Evolutionary conservation across 2,113 vertebrate species (phyloP).

Genomic region (Ahaetulla prasina): DNA sequence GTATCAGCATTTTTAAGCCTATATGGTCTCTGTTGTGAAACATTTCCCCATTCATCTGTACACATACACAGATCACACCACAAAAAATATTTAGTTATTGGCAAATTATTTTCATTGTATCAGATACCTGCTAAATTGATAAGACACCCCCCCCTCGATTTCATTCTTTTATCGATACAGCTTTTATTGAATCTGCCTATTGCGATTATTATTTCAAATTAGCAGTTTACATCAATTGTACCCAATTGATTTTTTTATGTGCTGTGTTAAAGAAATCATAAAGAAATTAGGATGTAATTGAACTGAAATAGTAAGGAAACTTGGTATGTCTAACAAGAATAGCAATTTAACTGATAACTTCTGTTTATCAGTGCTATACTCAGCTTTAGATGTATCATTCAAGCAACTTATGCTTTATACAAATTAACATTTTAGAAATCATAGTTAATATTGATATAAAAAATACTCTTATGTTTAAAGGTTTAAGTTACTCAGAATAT

Average conservation of each 20-base stretch:
- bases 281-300: not conserved
- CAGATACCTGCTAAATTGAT: not conserved
- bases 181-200: conserved; percentile 5
- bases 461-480: not conserved
- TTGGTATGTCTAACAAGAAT: not conserved
- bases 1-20: not conserved
- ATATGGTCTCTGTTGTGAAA: not conserved
- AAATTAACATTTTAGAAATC: not conserved
- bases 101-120: not conserved
- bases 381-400: not conserved
- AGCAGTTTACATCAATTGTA: conserved; percentile 3
- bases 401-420: not conserved
- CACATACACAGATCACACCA: not conserved
- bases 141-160: not conserved
- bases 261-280: not conserved
- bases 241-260: not conserved
- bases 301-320: not conserved
- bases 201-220: not conserved
- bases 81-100: conserved; percentile 13
- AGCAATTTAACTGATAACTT: conserved; percentile 1
- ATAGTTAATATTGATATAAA: not conserved
- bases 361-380: not conserved
- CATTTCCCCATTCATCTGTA: not conserved
- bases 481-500: not conserved
- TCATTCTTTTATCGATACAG: not conserved